phyloP scores from a whole-genome alignment of 2,113 vertebrate species.

The Illadopsis cleaveri region DNA sequence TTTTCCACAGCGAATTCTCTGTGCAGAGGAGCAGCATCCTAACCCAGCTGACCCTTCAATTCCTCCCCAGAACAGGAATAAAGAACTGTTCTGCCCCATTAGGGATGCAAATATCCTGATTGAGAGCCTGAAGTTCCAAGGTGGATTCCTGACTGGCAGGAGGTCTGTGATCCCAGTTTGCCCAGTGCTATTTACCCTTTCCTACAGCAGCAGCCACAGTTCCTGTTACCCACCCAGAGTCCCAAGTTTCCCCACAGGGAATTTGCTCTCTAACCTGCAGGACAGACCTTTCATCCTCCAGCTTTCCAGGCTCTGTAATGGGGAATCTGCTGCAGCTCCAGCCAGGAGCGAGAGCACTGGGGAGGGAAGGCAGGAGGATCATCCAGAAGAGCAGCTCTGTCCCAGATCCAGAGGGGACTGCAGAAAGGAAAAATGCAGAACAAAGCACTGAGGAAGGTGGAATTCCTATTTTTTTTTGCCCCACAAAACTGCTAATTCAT shows the following conservation, averaged over 20 bases:
- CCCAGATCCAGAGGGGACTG: neutral
- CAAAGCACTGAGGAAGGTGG: neutral
- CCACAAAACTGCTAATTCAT: neutral
- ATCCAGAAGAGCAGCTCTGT: neutral
- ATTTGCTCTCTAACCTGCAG: neutral
- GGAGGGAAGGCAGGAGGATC: neutral
- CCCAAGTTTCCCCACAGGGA: accelerated
- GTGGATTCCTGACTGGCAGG: neutral
- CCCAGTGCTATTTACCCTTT: neutral
- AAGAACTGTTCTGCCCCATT: neutral
- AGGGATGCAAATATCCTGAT: neutral
- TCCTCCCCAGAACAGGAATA: neutral
- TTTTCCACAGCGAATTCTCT: neutral
- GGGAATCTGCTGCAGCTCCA: neutral
- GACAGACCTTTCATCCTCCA: neutral
- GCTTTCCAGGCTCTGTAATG: neutral
- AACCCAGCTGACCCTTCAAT: neutral
- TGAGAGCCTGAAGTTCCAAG: neutral
- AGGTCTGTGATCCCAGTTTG: neutral
- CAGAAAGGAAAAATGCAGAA: neutral
- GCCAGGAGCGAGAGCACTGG: accelerated
- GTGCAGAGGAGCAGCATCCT: neutral
- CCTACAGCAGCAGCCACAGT: neutral
- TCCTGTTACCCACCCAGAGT: accelerated
- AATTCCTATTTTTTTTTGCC: accelerated